A percentile compares a stretch with the other conserved stretches of the same genome.
phyloP scores from a whole-genome alignment of 1,140 invertebrate species.

The Drosophila micromelanica region DNA sequence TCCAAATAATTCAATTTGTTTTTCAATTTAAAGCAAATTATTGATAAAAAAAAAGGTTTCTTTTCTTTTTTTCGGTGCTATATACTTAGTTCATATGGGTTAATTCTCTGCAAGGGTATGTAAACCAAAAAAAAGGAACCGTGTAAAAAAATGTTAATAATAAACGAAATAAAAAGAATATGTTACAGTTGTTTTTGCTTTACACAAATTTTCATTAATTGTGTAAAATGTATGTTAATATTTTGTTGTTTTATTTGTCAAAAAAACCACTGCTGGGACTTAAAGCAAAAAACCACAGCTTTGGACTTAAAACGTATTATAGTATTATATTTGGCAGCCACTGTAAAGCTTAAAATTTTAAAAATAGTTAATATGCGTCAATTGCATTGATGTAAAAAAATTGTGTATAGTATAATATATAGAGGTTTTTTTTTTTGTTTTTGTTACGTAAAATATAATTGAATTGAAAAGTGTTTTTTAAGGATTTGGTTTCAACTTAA shows the following conservation, averaged over 20 bases:
- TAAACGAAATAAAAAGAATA: conserved; percentile 72
- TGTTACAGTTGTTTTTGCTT: conserved; percentile 68
- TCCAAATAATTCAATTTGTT: no score
- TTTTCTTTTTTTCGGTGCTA: no score
- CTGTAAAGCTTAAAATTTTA: conserved; percentile 38
- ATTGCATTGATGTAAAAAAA: conserved; percentile 34
- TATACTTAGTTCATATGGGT: no score
- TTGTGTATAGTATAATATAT: conserved; percentile 3
- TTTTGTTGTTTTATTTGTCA: conserved; percentile 56
- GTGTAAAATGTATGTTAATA: conserved; percentile 59
- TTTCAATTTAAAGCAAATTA: no score
- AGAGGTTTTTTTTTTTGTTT: not conserved
- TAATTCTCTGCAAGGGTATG: conserved; percentile 25
- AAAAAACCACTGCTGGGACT: conserved; percentile 41
- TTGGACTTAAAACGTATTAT: conserved; percentile 63
- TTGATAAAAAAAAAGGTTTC: no score
- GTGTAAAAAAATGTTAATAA: conserved; percentile 38
- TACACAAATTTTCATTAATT: conserved; percentile 49
- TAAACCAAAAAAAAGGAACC: not conserved
- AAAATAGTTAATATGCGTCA: conserved; percentile 34
- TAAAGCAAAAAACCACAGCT: conserved; percentile 42
- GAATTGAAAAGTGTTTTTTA: conserved; percentile 28
- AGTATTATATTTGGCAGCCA: conserved; percentile 55
- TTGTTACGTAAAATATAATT: conserved; percentile 35
- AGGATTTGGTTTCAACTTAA: conserved; percentile 37